Conservation (phyloP, 2,797 vertebrate species). For the Pampus argenteus region DNA sequence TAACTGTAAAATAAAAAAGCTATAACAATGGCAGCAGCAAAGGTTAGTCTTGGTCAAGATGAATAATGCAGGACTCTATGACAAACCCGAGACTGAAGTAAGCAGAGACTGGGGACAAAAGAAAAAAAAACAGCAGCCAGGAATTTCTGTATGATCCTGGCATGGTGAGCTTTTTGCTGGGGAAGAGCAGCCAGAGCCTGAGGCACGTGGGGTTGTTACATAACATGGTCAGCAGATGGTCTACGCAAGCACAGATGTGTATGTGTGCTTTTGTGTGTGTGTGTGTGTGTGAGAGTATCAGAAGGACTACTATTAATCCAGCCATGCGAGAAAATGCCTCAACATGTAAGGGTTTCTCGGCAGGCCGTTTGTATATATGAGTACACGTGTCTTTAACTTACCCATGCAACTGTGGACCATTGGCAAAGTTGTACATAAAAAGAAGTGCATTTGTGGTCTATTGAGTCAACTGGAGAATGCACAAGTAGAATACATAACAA, state of each 20-base stretch:
- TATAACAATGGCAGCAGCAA: constrained; percentile 38
- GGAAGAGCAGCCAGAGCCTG: constrained; percentile 74
- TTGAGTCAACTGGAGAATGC: background rate
- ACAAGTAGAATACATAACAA: background rate
- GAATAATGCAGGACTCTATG: constrained; percentile 67
- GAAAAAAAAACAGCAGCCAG: background rate
- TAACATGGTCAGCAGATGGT: constrained; percentile 84
- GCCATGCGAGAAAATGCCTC: constrained; percentile 60
- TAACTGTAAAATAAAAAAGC: constrained; percentile 29
- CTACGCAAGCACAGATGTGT: constrained; percentile 72
- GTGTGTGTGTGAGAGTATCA: constrained; percentile 54
- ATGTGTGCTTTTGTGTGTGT: constrained; percentile 16
- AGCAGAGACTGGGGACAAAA: constrained; percentile 28
- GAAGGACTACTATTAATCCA: constrained; percentile 61
- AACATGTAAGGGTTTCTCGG: constrained; percentile 45
- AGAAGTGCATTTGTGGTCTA: constrained; percentile 12
- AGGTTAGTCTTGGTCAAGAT: constrained; percentile 63
- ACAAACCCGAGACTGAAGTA: constrained; percentile 19
- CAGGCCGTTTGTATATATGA: constrained; percentile 40
- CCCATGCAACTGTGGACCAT: constrained; percentile 6
- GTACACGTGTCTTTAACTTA: constrained; percentile 4
- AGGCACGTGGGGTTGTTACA: constrained; percentile 79
- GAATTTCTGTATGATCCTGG: constrained; percentile 53
- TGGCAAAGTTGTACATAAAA: constrained; percentile 9
- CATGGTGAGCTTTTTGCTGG: constrained; percentile 60